Percentiles rank a stretch among this genome's conserved stretches.
phyloP scores from a whole-genome alignment of 2,113 vertebrate species.

The Genyomyrus donnyi region DNA sequence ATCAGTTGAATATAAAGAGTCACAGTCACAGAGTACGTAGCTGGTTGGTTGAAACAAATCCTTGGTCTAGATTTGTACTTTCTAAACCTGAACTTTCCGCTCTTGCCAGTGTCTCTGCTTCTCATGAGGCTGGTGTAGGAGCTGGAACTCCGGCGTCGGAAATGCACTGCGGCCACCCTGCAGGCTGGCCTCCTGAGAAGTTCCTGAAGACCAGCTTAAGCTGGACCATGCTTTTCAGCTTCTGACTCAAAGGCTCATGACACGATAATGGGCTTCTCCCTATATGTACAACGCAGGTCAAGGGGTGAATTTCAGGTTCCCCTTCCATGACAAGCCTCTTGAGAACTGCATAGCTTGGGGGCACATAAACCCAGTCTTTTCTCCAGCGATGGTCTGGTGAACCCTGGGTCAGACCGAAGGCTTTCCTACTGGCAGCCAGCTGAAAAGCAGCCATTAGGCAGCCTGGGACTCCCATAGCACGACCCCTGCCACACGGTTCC shows the following conservation, averaged over 20 bases:
- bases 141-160: background rate
- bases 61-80: background rate
- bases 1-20: background rate
- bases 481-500: background rate
- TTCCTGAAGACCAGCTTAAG: background rate
- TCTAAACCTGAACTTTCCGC: background rate
- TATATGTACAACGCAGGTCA: background rate
- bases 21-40: background rate
- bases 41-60: background rate
- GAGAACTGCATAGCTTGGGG: background rate
- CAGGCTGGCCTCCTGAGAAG: background rate
- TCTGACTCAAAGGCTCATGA: background rate
- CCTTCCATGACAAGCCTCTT: background rate
- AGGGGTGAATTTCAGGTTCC: background rate
- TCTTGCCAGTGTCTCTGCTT: background rate
- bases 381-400: background rate
- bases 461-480: background rate
- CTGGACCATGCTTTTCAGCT: background rate
- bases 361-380: background rate
- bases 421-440: background rate
- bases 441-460: background rate
- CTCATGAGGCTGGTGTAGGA: background rate
- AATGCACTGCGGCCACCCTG: background rate
- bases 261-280: background rate
- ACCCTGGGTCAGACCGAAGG: background rate